These are phyloP conservation scores for Syngnathus rostellatus DNA, from an alignment of 2,797 vertebrate genomes.

Conservation along the genomic window DNA sequence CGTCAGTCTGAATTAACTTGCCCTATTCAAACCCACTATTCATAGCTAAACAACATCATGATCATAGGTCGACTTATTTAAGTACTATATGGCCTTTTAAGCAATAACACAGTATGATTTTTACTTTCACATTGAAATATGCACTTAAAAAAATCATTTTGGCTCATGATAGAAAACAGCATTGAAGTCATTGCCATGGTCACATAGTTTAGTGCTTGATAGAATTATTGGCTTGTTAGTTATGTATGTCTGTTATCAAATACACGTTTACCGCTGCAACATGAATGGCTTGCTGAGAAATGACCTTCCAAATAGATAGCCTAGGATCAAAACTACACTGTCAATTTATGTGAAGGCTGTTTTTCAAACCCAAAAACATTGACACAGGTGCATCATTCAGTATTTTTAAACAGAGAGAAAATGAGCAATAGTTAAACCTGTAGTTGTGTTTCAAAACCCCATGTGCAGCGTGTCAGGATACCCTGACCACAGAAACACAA, in stretches of 20 bases:
- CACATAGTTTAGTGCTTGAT: neutral
- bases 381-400: neutral
- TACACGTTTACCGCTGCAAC: no score
- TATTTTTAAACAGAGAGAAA: neutral
- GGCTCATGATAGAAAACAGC: neutral
- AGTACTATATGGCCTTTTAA: neutral
- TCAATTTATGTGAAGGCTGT: neutral
- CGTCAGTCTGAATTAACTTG: no score
- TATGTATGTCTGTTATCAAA: no score
- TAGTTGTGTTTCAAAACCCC: neutral
- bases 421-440: neutral
- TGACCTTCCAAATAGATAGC: neutral
- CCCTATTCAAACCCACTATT: neutral
- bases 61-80: neutral
- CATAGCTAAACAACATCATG: neutral
- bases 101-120: neutral
- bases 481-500: neutral
- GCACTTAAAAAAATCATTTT: no score
- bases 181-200: neutral
- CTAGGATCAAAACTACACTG: neutral
- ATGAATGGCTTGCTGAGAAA: neutral
- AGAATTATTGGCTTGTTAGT: neutral
- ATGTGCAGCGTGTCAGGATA: neutral
- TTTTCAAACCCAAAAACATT: neutral
- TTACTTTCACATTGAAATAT: no score